These are phyloP conservation scores for Pandemis heparana DNA, from an alignment of 2,888 invertebrate species.

Conservation along the genomic window DNA sequence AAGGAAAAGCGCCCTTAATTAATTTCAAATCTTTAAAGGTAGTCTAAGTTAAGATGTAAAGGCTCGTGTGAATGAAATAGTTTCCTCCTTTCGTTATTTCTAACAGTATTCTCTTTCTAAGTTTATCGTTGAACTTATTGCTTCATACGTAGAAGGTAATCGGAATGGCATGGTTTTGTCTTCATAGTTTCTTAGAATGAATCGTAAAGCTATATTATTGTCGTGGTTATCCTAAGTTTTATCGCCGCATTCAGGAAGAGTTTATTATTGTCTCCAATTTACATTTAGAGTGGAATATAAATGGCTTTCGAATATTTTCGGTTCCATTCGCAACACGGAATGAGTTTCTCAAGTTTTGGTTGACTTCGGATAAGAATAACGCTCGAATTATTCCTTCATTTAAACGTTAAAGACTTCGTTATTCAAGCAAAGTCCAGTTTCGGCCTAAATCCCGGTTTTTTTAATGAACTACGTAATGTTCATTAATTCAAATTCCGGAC, in stretches of 20 bases:
- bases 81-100: background rate
- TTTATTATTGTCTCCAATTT: slow-evolving; percentile 34
- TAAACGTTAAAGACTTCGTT: background rate
- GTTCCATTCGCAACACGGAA: slow-evolving; percentile 27
- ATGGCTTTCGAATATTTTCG: slow-evolving; percentile 41
- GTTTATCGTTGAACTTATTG: background rate
- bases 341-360: slow-evolving; percentile 21
- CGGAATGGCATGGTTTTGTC: background rate
- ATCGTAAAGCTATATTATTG: slow-evolving; percentile 41
- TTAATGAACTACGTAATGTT: background rate
- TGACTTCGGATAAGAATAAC: background rate
- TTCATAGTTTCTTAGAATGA: background rate
- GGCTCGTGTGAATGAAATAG: too few species aligned
- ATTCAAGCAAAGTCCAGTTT: background rate
- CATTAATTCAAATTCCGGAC: slow-evolving; percentile 5
- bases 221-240: slow-evolving; percentile 36
- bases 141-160: background rate
- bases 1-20: too few species aligned
- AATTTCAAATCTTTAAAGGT: too few species aligned
- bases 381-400: background rate
- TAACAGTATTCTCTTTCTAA: background rate
- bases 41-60: too few species aligned
- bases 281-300: slow-evolving; percentile 43
- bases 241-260: slow-evolving; percentile 32
- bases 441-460: slow-evolving; percentile 4